Conservation (phyloP, 2,888 invertebrate genomes). For the Agrochola litura region DNA sequence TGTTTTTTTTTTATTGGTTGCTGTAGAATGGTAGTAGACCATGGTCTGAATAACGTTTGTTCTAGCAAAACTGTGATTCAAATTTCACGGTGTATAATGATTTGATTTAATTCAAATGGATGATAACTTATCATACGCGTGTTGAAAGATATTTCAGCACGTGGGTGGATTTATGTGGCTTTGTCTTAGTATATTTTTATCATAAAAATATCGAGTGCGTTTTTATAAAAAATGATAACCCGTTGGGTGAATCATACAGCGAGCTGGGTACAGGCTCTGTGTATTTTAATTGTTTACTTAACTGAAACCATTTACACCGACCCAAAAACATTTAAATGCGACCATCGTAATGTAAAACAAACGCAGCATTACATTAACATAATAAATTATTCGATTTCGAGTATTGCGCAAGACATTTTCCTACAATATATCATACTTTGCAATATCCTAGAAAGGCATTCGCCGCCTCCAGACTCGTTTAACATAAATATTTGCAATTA, state of each 20-base stretch:
- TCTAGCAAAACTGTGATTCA: too few relatives aligned
- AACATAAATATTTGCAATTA: constrained; percentile 91
- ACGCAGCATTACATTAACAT: constrained; percentile 53
- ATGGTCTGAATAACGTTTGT: too few relatives aligned
- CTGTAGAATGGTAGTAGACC: too few relatives aligned
- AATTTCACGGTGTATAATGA: too few relatives aligned
- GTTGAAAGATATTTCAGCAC: not conserved
- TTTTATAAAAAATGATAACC: not conserved
- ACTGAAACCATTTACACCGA: constrained; percentile 16
- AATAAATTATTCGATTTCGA: constrained; percentile 71
- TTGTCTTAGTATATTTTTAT: not conserved
- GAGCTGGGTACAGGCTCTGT: not conserved
- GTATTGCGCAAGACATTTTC: constrained; percentile 72
- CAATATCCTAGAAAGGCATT: constrained; percentile 80
- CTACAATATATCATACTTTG: constrained; percentile 85
- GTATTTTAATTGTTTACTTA: constrained; percentile 25
- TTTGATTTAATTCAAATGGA: not conserved
- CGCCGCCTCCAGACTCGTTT: constrained; percentile 81
- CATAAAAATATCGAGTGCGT: not conserved
- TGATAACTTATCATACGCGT: not conserved
- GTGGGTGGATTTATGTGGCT: too few relatives aligned
- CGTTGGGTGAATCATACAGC: not conserved
- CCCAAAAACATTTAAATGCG: constrained; percentile 30
- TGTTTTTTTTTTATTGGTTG: too few relatives aligned
- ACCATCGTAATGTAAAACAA: constrained; percentile 62